Evolutionary conservation across 2,888 invertebrate species (phyloP).

Genomic region (Seira ritae): DNA sequence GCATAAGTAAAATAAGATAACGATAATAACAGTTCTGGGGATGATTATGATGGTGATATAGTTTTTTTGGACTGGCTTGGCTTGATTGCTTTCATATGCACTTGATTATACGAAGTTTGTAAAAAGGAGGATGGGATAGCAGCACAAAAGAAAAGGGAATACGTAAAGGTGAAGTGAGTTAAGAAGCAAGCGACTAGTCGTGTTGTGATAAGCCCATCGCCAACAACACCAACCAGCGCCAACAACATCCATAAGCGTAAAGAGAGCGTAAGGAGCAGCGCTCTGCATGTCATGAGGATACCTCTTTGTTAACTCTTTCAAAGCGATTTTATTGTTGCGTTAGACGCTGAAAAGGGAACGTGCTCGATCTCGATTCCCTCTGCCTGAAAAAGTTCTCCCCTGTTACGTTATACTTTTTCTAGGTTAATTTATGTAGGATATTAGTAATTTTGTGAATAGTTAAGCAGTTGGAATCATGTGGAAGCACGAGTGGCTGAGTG

Average conservation of each 20-base stretch:
- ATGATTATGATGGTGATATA: neutral
- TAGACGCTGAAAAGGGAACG: no score
- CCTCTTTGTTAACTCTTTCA: neutral
- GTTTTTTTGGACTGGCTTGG: neutral
- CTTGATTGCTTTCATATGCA: neutral
- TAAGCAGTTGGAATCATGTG: slow-evolving; percentile 13
- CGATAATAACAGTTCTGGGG: no score
- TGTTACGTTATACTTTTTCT: slow-evolving; percentile 25
- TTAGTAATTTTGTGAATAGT: neutral
- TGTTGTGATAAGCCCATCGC: slow-evolving; percentile 47
- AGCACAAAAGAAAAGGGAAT: no score
- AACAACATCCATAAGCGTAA: neutral
- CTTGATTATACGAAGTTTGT: neutral
- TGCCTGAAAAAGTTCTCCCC: no score
- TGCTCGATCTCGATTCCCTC: no score
- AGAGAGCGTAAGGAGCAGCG: neutral
- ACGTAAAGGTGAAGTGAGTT: slow-evolving; percentile 45
- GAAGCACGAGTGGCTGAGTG: slow-evolving; percentile 21
- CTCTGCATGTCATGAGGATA: slow-evolving; percentile 2
- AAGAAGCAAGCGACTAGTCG: slow-evolving; percentile 37
- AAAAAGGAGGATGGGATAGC: slow-evolving; percentile 16
- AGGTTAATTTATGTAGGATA: slow-evolving; percentile 17
- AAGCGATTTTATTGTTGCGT: no score
- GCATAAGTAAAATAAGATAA: slow-evolving; percentile 24
- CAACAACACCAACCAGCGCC: slow-evolving; percentile 29